phyloP scores from a whole-genome alignment of 1,140 invertebrate genomes.

The Hyphantria cunea region DNA sequence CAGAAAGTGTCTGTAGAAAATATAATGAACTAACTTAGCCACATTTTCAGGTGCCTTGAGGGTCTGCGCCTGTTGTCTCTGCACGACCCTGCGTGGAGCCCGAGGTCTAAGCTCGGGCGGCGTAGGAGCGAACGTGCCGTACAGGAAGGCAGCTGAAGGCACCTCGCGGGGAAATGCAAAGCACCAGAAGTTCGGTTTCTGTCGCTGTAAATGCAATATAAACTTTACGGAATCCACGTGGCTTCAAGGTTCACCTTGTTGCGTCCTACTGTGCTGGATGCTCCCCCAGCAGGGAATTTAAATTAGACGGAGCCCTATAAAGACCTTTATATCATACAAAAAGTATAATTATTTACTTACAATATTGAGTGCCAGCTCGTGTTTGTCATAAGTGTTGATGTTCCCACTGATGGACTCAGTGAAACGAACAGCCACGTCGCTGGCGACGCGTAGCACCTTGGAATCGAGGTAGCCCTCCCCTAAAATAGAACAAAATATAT shows the following conservation, averaged over 20 bases:
- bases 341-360: no score
- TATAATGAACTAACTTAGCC: no score
- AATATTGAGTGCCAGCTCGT: constrained; percentile 58
- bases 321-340: no score
- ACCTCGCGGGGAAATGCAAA: constrained; percentile 53
- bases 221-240: no score
- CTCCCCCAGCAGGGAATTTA: not conserved
- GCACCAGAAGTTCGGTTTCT: constrained; percentile 59
- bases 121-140: constrained; percentile 72
- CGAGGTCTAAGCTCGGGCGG: constrained; percentile 55
- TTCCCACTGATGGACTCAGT: constrained; percentile 72
- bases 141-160: constrained; percentile 57
- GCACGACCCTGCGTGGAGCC: constrained; percentile 49
- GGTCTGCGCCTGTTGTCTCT: constrained; percentile 48
- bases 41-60: constrained; percentile 47
- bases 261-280: not conserved
- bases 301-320: no score
- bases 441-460: constrained; percentile 69
- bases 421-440: constrained; percentile 70
- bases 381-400: constrained; percentile 72
- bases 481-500: constrained; percentile 27
- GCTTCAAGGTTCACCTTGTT: no score
- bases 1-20: no score
- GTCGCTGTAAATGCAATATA: constrained; percentile 40
- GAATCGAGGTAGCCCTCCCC: constrained; percentile 79